Conservation (phyloP, 2,888 invertebrate genomes). For the Drosophila meridionalis region DNA sequence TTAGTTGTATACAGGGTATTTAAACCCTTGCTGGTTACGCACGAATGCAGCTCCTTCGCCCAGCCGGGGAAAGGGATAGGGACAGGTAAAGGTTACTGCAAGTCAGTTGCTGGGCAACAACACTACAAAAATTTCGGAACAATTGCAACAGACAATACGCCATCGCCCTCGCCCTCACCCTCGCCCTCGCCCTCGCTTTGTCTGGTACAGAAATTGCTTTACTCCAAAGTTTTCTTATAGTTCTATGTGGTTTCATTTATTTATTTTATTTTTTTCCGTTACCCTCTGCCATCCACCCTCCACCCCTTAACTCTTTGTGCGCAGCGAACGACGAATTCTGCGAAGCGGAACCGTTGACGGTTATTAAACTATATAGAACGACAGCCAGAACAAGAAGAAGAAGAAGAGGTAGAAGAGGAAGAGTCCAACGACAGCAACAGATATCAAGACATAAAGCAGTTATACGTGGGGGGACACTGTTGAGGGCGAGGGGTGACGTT, state of each 20-base stretch:
- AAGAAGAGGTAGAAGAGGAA: slow-evolving; percentile 20
- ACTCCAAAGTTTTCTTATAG: slow-evolving; percentile 30
- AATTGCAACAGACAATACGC: slow-evolving; percentile 51
- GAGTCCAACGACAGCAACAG: slow-evolving; percentile 35
- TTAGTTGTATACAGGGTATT: background rate
- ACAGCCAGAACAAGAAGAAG: slow-evolving; percentile 4
- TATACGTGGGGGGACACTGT: background rate
- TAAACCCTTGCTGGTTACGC: slow-evolving; percentile 38
- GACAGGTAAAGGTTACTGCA: slow-evolving; percentile 3
- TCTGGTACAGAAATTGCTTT: slow-evolving; percentile 33
- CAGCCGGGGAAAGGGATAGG: background rate
- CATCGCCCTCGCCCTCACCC: slow-evolving; percentile 20
- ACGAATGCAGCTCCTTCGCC: slow-evolving; percentile 40
- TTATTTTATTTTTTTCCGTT: background rate
- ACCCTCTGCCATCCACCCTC: slow-evolving; percentile 3
- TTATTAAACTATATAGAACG: slow-evolving; percentile 73
- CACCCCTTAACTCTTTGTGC: slow-evolving; percentile 20
- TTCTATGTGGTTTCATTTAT: slow-evolving; percentile 19
- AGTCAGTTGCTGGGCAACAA: slow-evolving; percentile 50
- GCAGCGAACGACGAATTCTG: slow-evolving; percentile 56
- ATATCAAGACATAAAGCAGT: slow-evolving; percentile 44
- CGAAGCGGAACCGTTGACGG: slow-evolving; percentile 78
- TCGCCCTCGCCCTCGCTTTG: slow-evolving; percentile 9
- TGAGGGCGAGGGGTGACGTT: background rate
- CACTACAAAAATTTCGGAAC: slow-evolving; percentile 26